Percentiles rank a stretch among this genome's conserved stretches.
phyloP scores from a whole-genome alignment of 1,140 invertebrate genomes.

The Papilio machaon region DNA sequence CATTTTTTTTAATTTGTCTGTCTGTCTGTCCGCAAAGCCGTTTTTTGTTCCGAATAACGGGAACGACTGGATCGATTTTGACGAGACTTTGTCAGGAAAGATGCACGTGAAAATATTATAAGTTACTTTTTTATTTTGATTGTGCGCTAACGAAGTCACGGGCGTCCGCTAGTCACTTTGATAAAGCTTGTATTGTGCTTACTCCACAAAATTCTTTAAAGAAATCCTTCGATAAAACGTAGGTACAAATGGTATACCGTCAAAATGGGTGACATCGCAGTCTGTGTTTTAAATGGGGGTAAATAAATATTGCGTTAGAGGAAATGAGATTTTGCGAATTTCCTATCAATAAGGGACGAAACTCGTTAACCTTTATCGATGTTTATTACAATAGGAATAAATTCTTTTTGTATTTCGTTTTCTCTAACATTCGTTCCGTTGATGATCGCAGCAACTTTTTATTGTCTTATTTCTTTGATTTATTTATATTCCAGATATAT shows the following conservation, averaged over 20 bases:
- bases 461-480: neutral
- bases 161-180: neutral
- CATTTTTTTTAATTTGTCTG: no score
- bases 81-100: no score
- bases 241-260: neutral
- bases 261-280: constrained; percentile 5
- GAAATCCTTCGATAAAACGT: neutral
- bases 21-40: no score
- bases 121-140: no score
- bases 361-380: constrained; percentile 37
- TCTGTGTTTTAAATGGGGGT: constrained; percentile 23
- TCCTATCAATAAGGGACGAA: constrained; percentile 34
- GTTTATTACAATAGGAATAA: constrained; percentile 34
- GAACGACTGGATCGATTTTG: no score
- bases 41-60: no score
- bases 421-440: neutral
- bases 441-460: constrained; percentile 15
- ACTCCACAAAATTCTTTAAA: neutral
- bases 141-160: no score
- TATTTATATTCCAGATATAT: neutral
- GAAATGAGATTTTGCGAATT: constrained; percentile 34
- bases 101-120: no score
- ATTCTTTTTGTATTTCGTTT: constrained; percentile 25
- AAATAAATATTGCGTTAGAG: constrained; percentile 30
- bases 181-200: neutral